Evolutionary conservation across 2,888 invertebrate genomes (phyloP), one percentile per base, ranked within the genome.

Genomic region (Lycocerus yunnanus): DNA sequence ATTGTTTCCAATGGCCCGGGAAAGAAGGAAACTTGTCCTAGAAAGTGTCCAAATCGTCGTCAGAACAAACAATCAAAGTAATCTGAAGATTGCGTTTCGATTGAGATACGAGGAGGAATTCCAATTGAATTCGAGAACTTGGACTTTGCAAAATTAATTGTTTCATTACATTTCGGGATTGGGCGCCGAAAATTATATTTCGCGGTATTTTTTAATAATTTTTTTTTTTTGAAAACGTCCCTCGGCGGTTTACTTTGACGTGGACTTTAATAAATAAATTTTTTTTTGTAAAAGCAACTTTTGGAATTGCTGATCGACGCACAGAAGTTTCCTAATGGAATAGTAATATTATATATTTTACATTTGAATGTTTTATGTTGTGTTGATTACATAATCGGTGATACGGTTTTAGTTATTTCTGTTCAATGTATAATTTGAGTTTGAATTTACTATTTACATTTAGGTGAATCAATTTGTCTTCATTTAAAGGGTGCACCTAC

Each of bases 41-140:
- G 11, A 73, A 73, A 69, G 68, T 69, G 68, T 67, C 72, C 68
- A 63, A 58, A 71, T 67, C 67, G 71, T 71, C 67, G 72, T 72
- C 15, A 63, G 69, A 63, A 43, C 63, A 63, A 61, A 63, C 69
- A 43, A 27, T 27, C 69, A 69, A 69, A 69, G 69, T 63, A 69
- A 69, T 69, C 69, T 68, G 59, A 59, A 68, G 16, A 21, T 21
- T 10, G 21, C 21, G 10, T 9, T 24, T 24, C 21, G 21, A 24
- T 24, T 24, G 10, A 13, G 27, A 27, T 13, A 66, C 59, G 66
- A 66, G 21, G 59, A 63, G 27, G 73, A 65, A 69, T 69, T 65
- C 65, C 68, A 58, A 59, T 66, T 65, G 66, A 59, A 69, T 14
- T 21, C 8, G 0, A 14, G 13, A 24, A 24, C 59, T 18, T 15